Evolutionary conservation across 1,140 invertebrate genomes (phyloP).

Genomic region (Aphelenchoides besseyi): DNA sequence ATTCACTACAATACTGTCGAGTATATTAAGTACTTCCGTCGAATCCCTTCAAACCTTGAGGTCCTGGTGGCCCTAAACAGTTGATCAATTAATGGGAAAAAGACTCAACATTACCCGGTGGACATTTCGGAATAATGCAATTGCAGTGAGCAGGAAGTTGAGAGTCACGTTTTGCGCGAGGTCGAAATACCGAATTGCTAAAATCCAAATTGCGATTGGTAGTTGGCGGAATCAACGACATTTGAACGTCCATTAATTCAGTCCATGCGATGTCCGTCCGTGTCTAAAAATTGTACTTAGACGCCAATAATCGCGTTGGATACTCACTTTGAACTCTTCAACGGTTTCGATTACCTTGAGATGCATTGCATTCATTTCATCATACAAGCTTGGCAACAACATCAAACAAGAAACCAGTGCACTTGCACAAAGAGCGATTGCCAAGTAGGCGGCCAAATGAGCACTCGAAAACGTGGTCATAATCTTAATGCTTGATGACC

Average conservation of each 20-base stretch:
- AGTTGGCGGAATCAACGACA: not conserved
- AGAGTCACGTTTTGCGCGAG: conserved; percentile 48
- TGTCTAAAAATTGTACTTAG: not conserved
- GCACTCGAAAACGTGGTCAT: not conserved
- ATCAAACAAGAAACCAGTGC: not conserved
- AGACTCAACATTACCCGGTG: conserved; percentile 22
- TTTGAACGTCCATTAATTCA: conserved; percentile 48
- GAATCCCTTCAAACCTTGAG: conserved; percentile 18
- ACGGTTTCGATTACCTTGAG: not conserved
- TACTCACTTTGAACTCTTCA: conserved; percentile 4
- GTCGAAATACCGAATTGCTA: conserved; percentile 41
- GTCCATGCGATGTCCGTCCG: conserved; percentile 49
- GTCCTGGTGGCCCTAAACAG: conserved; percentile 29
- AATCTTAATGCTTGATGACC: not conserved
- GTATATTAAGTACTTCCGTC: not conserved
- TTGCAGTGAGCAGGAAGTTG: conserved; percentile 43
- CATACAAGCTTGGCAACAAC: not conserved
- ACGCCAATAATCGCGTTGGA: not conserved
- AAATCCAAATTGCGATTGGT: not conserved
- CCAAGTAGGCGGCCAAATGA: not conserved
- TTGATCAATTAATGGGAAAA: not conserved
- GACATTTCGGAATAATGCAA: conserved; percentile 21
- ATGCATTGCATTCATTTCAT: not conserved
- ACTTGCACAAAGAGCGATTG: not conserved
- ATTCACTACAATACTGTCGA: not conserved